These are phyloP conservation scores for Peucedramus taeniatus DNA, from an alignment of 2,113 vertebrate species.

Conservation along the genomic window DNA sequence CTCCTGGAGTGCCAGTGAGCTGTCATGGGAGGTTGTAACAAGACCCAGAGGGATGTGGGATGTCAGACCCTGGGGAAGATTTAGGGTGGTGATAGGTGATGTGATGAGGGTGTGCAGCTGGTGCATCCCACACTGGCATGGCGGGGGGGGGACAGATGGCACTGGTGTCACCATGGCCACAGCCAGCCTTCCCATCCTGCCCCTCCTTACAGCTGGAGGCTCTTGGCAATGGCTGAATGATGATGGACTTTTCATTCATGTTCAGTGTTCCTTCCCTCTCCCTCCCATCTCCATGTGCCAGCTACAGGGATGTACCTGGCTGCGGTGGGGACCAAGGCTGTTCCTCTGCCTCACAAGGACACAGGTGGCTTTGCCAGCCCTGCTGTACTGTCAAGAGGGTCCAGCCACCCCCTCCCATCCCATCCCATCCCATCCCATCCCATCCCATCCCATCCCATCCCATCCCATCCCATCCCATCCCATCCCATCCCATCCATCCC, in stretches of 20 bases:
- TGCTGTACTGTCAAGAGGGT: neutral
- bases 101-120: rapidly evolving
- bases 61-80: neutral
- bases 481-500: neutral
- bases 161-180: neutral
- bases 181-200: neutral
- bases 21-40: neutral
- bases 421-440: neutral
- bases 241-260: rapidly evolving
- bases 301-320: rapidly evolving
- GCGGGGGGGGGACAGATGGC: neutral
- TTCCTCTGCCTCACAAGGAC: neutral
- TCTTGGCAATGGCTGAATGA: neutral
- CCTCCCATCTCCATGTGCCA: neutral
- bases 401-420: neutral
- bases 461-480: neutral
- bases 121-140: rapidly evolving
- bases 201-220: neutral
- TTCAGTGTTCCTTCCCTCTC: neutral
- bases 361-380: neutral
- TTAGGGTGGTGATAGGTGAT: neutral
- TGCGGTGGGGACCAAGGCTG: neutral
- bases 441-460: neutral
- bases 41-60: neutral
- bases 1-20: neutral